Conservation (phyloP, 2,113 vertebrate species). For the Cariama cristata region DNA sequence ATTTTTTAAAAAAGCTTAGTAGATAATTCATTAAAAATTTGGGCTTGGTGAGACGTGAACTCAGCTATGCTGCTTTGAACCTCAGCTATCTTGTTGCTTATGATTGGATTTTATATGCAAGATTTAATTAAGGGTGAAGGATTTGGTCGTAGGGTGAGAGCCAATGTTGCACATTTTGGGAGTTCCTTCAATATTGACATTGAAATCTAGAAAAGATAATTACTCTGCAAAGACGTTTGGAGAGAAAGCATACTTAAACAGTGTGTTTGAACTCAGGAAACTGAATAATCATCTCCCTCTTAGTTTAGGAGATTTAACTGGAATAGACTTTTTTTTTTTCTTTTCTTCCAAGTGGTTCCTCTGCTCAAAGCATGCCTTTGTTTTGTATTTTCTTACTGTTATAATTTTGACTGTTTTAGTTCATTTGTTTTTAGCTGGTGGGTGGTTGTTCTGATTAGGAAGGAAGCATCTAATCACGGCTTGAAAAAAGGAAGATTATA, state of each 20-base stretch:
- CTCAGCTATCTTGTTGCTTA: neutral
- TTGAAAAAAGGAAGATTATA: neutral
- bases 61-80: neutral
- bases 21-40: neutral
- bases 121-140: neutral
- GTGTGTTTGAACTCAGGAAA: neutral
- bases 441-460: neutral
- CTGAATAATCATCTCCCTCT: neutral
- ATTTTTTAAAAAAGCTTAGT: neutral
- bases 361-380: neutral
- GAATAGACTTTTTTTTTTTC: neutral
- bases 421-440: neutral
- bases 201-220: neutral
- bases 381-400: neutral
- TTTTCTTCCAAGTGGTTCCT: neutral
- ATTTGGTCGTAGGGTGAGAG: neutral
- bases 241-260: neutral
- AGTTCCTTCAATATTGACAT: neutral
- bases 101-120: neutral
- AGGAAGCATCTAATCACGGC: neutral
- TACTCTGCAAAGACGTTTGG: neutral
- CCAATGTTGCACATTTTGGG: neutral
- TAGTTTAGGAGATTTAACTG: neutral
- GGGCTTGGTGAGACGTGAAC: neutral
- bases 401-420: neutral